Base-by-base conservation (phyloP, 64 coral and sea anemone species). In the Platygyra sinensis region DNA sequence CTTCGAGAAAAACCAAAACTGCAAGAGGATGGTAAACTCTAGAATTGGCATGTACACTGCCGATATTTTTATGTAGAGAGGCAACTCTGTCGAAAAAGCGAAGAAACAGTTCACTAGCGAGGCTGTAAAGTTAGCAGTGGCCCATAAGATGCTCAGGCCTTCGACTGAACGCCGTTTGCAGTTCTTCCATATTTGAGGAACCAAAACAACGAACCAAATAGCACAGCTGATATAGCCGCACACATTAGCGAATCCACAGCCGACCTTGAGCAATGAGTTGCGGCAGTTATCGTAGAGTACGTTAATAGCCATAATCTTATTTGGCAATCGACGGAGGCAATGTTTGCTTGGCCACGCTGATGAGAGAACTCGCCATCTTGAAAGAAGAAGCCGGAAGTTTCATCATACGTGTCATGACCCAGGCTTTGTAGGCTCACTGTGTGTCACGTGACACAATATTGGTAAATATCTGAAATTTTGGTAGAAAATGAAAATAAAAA, bases 151-250 rank as follows among this genome's bases (percentile, higher is more conserved):
- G 65, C 91, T 92, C 0, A 92, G 83, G 1, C 91, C 91, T 54
- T 78, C 81, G 16, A 92, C 91, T 4, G 91, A 92, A 69, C 52
- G 82, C 18, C 76, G 65, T 36, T 76, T 74, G 74, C 73, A 80
- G 60, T 92, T 92, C 30, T 92, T 75, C 60, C 76, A 80, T 72
- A 92, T 87, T 87, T 92, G 90, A 30, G 90, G 90, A 32, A 73
- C 54, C 60, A 92, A 87, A 29, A 86, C 84, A 22, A 87, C 17
- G 28, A 86, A 54, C 90, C 90, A 92, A 36, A 92, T 86, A 9
- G 38, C 57, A 15, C 32, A 57, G 51, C 84, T 78, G n/a, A 69
- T 77, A 63, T 67, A 92, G 10, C 72, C 74, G 62, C 72, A 87
- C 12, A 80, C 46, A 18, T 87, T 87, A 13, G 83, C 90, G 60